Base-by-base conservation (phyloP, 30 jellyfish, hydroid and myxozoan genomes). In the Catostylus mosaicus region DNA sequence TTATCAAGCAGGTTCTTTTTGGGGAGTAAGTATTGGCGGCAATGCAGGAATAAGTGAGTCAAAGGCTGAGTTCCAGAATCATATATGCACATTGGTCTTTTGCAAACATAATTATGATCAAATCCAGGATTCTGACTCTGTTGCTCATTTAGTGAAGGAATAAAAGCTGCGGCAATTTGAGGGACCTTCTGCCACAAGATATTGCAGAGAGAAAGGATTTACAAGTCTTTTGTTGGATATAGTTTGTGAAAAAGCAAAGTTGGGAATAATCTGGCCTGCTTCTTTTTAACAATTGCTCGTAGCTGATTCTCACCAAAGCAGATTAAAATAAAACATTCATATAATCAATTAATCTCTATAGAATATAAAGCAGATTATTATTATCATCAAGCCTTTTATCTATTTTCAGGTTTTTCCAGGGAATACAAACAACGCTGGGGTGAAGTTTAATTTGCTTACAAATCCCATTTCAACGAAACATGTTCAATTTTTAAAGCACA, bases 381-480 rank as follows among this genome's bases (percentile, higher is more conserved):
- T n/a, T n/a, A n/a, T n/a, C n/a, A n/a, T n/a, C n/a, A n/a, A n/a
- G n/a, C n/a, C n/a, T n/a, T n/a, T n/a, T 6, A 9, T 6, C 2
- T 18, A 50, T 50, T 50, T 32, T 12, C 30, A 83, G 93, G 61
- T 83, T 19, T 83, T 83, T 35, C 19, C 76, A 51, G 93, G 93
- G 22, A 71, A 71, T 34, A 56, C 87, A 36, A 83, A 73, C 67
- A 83, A 48, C 46, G 73, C 76, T 46, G 93, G 87, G 1, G 87
- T 73, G 34, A 83, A 83, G 73, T 83, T 56, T 76, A 83, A 72
- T 47, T 73, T 72, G 32, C 66, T 83, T 11, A 32, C 30, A 74
- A 37, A 34, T n/a, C 87, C 86, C 1, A 67, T 84, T 27, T 73
- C 88, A 8, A 51, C 94, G 8, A 72, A 84, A 61, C 64, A 84